Evolutionary conservation across 2,113 vertebrate genomes (phyloP).

Genomic region (Brienomyrus longianalis): DNA sequence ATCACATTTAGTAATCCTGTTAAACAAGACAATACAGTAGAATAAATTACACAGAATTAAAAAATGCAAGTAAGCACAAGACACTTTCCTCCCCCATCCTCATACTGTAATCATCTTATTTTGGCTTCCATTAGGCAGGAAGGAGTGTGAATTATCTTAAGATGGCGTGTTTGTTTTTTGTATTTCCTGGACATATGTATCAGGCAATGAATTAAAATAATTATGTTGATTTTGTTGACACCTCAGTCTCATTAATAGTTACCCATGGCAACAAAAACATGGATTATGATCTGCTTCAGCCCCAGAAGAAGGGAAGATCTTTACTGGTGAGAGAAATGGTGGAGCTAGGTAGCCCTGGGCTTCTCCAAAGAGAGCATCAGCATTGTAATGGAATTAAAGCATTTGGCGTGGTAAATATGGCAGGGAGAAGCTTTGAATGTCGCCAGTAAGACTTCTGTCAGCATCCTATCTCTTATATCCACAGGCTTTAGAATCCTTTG

Average conservation of each 20-base stretch:
- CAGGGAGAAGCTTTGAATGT: neutral
- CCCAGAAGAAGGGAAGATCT: neutral
- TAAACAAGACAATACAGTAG: neutral
- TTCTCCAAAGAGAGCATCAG: neutral
- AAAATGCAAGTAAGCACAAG: neutral
- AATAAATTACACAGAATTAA: neutral
- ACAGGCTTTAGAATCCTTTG: neutral
- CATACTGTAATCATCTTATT: neutral
- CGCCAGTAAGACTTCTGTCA: neutral
- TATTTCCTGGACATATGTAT: neutral
- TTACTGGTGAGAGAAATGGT: neutral
- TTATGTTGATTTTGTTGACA: neutral
- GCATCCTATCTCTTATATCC: neutral
- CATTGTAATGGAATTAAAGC: neutral
- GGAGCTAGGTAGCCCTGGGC: neutral
- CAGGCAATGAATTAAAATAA: slow-evolving; percentile 1
- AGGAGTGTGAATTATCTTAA: neutral
- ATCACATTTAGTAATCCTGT: neutral
- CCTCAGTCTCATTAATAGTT: neutral
- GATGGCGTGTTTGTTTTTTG: neutral
- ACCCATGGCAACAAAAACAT: neutral
- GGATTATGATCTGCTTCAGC: neutral
- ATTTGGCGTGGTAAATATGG: neutral
- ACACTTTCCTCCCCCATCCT: neutral
- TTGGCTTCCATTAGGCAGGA: neutral